Percentiles rank a stretch among this genome's conserved stretches.
These are phyloP conservation scores for Ommatoiulus sabulosus DNA, from an alignment of 2,888 invertebrate species.

Conservation along the genomic window DNA sequence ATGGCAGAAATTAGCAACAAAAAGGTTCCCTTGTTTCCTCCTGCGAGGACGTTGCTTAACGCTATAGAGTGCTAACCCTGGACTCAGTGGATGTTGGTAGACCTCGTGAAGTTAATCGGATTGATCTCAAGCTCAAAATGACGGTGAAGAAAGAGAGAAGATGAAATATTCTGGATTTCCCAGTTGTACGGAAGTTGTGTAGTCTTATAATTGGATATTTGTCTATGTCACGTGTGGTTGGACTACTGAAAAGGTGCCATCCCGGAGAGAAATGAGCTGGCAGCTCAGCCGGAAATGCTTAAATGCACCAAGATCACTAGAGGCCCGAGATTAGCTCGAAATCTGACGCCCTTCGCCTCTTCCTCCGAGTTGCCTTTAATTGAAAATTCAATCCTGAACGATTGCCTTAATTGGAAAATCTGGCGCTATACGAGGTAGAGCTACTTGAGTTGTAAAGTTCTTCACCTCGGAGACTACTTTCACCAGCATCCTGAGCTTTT, in stretches of 20 bases:
- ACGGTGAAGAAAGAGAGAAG: background rate
- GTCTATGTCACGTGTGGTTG: background rate
- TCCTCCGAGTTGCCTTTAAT: background rate
- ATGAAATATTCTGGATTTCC: background rate
- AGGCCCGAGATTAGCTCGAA: background rate
- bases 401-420: conserved; percentile 37
- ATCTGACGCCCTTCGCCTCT: background rate
- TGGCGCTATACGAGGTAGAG: background rate
- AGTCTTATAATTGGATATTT: conserved; percentile 20
- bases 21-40: too few species aligned
- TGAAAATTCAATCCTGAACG: conserved; percentile 37
- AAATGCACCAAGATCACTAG: background rate
- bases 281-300: background rate
- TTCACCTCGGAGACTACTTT: background rate
- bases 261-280: conserved; percentile 10
- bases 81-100: background rate
- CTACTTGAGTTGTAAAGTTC: background rate
- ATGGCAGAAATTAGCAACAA: too few species aligned
- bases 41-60: too few species aligned
- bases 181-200: background rate
- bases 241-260: background rate
- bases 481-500: background rate
- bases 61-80: background rate
- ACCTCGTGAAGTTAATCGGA: background rate
- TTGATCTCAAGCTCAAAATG: background rate